Base-by-base conservation (phyloP, 2,113 vertebrate species). In the Eclectus roratus region DNA sequence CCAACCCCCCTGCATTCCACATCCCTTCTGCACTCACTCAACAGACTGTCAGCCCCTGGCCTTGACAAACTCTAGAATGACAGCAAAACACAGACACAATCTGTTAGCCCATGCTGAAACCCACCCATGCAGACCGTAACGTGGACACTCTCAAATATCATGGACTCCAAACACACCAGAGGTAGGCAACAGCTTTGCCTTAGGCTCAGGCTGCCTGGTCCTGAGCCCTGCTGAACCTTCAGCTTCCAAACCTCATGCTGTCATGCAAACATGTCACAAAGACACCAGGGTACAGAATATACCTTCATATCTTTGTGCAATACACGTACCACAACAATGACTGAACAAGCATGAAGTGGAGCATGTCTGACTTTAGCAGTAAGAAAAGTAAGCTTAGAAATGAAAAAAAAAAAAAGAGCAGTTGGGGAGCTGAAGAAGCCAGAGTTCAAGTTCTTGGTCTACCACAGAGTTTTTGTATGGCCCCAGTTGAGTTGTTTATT, bases 371-470 rank as follows among this genome's bases (percentile, higher is more conserved):
- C 39, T 78, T 68, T 31, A 23, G 24, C 10, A 29, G 28, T 11
- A 52, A 63, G 46, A 83, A 80, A 63, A 92, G 10, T 0, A 3
- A 86, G 60, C 65, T 74, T 65, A 55, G 85, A 74, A 63, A 85
- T 19, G 7, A 47, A 47, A 47, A 16, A 27, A 56, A 72, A 58
- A 13, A 61, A 79, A 79, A 63, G 55, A 80, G 66, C 1, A 56
- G 58, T 21, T 1, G 0, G 41, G 43, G 64, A 90, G 77, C 61
- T 86, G 60, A 81, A 47, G 47, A 83, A 95, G 52, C 37, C 91
- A 90, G 46, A 61, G 69, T 83, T 94, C 93, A 90, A 88, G 85
- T 52, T 91, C 88, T 68, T 44, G 85, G 43, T 93, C 68, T 88
- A 68, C 63, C 71, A 88, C 82, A 74, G 88, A 71, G 69, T 56